Evolutionary conservation across 2,888 invertebrate genomes (phyloP).

Genomic region (Orthosia gothica): DNA sequence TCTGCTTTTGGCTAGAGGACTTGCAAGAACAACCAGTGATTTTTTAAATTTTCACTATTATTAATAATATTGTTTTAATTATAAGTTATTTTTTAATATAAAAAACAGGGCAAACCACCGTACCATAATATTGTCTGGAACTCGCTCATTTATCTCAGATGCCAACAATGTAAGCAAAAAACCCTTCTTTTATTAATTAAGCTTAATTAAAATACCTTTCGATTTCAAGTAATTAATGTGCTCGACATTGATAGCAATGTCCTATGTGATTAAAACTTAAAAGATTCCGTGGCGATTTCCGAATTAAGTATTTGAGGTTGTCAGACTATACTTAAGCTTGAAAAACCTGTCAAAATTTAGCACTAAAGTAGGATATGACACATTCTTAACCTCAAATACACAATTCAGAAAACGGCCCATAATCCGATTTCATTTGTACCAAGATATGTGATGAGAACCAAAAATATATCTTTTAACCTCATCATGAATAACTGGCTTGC

Average conservation of each 20-base stretch:
- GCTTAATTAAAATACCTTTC: constrained; percentile 42
- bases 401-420: background rate
- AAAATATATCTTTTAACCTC: constrained; percentile 54
- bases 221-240: constrained; percentile 39
- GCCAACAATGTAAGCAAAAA: background rate
- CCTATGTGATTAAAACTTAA: constrained; percentile 38
- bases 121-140: no score
- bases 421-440: constrained; percentile 56
- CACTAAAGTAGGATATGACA: no score
- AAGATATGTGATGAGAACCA: constrained; percentile 61
- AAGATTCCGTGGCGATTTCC: background rate
- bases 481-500: constrained; percentile 69
- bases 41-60: no score
- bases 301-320: no score
- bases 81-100: no score
- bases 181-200: background rate
- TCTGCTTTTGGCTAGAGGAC: no score
- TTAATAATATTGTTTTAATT: no score
- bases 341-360: no score
- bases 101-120: no score
- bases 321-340: no score
- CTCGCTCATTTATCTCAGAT: background rate
- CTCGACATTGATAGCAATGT: constrained; percentile 37
- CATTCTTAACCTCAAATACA: no score
- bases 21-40: no score